Evolutionary conservation across 2,113 vertebrate species (phyloP), one percentile per base, ranked within the genome.

Genomic region (Rhea americana): DNA sequence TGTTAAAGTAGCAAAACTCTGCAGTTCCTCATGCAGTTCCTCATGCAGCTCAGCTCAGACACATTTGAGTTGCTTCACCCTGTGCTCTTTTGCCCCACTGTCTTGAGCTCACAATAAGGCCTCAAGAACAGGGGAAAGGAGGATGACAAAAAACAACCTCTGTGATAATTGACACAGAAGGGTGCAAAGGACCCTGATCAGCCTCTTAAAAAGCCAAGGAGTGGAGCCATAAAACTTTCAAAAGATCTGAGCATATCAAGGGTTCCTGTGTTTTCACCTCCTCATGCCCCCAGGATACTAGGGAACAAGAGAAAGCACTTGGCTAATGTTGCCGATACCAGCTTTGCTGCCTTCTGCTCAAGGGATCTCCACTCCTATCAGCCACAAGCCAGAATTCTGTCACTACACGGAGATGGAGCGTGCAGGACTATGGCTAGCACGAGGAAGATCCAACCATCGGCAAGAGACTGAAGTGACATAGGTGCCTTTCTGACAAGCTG

Each of bases 331-430:
- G 10, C 1, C 6, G 55, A 45, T 56, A 22, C 51, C 5, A 13
- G 32, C 35, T 62, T 32, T 16, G 30, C 28, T 35, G 50, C 30
- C 51, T 35, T 22, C n/a, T 70, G 47, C 43, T 12, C 19, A 3
- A 43, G 59, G 4, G 32, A 32, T 24, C 35, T 39, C 53, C 1
- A 0, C 20, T 66, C 47, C 12, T 5, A 15, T 35, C 58, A 20
- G 47, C 78, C 58, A 15, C 20, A 41, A 41, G 59, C 65, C 50
- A 62, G 28, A 41, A 55, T 55, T 15, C 47, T 18, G 25, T 59
- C 0, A 0, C 62, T 26, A 0, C 58, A 32, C 51, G 9, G 26
- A 45, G 66, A 41, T 43, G 72, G 26, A 28, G 26, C 1, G 0
- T 15, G 51, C 45, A 22, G 55, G 32, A 4, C n/a, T 7, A 1